phyloP scores from a whole-genome alignment of 2,888 invertebrate species.

The Drosophila merina region DNA sequence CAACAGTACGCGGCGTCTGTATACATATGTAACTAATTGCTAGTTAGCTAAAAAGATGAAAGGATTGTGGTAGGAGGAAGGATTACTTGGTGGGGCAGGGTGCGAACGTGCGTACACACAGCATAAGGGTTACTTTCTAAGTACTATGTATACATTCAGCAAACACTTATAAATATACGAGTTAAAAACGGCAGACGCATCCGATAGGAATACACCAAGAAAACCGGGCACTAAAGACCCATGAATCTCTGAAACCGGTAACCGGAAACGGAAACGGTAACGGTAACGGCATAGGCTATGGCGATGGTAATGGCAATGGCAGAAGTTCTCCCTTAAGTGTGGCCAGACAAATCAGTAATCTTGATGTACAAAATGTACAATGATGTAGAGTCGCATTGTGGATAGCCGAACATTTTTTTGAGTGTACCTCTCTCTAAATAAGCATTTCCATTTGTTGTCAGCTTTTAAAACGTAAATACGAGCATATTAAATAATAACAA shows the following conservation, averaged over 20 bases:
- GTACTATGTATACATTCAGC: constrained; percentile 63
- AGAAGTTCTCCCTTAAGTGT: constrained; percentile 17
- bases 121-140: constrained; percentile 69
- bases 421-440: constrained; percentile 70
- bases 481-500: constrained; percentile 50
- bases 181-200: constrained; percentile 42
- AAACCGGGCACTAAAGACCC: constrained; percentile 10
- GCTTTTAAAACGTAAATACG: constrained; percentile 71
- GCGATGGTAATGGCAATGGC: constrained; percentile 13
- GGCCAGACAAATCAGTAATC: constrained; percentile 47
- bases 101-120: constrained; percentile 45
- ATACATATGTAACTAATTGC: constrained; percentile 71
- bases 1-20: constrained; percentile 55
- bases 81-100: constrained; percentile 24
- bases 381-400: constrained; percentile 35
- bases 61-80: constrained; percentile 36
- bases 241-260: constrained; percentile 2
- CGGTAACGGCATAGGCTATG: neutral
- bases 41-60: constrained; percentile 74
- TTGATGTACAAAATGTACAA: constrained; percentile 42
- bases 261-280: constrained; percentile 26
- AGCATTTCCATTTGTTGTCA: constrained; percentile 78
- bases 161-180: constrained; percentile 50
- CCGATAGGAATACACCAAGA: constrained; percentile 33
- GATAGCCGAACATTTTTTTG: constrained; percentile 55